Evolutionary conservation across 1,140 invertebrate genomes (phyloP).

Genomic region (Zaprionus davidi): DNA sequence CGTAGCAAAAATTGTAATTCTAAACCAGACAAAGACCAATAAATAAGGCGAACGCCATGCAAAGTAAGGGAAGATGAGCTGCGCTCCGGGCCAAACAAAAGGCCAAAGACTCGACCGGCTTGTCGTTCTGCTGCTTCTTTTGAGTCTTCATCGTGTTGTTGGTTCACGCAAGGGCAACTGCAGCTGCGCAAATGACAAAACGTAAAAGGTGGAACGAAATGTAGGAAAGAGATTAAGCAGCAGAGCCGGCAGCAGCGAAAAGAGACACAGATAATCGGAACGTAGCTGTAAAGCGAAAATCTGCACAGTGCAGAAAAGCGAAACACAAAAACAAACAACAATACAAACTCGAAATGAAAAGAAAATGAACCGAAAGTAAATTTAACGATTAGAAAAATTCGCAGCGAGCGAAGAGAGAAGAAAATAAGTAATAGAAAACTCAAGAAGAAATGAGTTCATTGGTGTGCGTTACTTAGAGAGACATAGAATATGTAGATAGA

Average conservation of each 20-base stretch:
- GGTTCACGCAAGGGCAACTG: constrained; percentile 14
- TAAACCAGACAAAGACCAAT: constrained; percentile 48
- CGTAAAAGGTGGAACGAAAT: constrained; percentile 10
- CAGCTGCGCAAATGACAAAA: constrained; percentile 44
- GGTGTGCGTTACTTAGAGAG: constrained; percentile 6
- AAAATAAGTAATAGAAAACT: not conserved
- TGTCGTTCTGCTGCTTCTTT: not conserved
- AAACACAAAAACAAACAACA: constrained; percentile 18
- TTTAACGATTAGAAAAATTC: constrained; percentile 8
- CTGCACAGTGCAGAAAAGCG: constrained; percentile 17
- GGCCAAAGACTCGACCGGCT: constrained; percentile 11
- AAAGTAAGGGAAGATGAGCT: constrained; percentile 26
- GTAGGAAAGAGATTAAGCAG: constrained; percentile 36
- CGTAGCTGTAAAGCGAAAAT: constrained; percentile 61
- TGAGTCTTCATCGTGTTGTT: constrained; percentile 12
- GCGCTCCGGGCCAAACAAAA: constrained; percentile 29
- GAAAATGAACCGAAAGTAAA: constrained; percentile 6
- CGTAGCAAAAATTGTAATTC: constrained; percentile 53
- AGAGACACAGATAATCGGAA: constrained; percentile 29
- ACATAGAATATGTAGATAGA: constrained; percentile 7
- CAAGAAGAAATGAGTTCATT: not conserved
- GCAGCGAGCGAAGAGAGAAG: not conserved
- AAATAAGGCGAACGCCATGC: constrained; percentile 46
- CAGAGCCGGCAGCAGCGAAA: constrained; percentile 17
- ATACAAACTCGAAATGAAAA: not conserved